Evolutionary conservation across 2,888 invertebrate genomes (phyloP).

Genomic region (Rhagophthalmus giganteus): DNA sequence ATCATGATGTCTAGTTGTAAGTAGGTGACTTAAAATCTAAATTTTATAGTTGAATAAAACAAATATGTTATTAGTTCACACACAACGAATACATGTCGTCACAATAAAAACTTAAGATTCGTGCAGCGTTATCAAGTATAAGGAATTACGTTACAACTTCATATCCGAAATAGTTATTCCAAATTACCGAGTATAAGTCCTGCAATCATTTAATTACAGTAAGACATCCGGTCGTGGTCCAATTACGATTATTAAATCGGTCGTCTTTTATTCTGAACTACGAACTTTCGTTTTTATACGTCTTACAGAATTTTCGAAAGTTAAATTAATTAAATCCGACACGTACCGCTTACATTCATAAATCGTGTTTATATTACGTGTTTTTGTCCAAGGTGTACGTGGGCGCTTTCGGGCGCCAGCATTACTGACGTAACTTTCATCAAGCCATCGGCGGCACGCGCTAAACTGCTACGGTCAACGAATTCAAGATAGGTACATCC

Average conservation of each 20-base stretch:
- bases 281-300: conserved; percentile 27
- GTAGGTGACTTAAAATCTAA: too few species aligned
- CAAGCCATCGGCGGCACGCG: conserved; percentile 44
- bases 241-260: conserved; percentile 34
- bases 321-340: conserved; percentile 34
- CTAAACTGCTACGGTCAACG: conserved; percentile 25
- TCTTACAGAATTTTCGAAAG: conserved; percentile 29
- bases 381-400: conserved; percentile 35
- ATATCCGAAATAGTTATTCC: conserved; percentile 1
- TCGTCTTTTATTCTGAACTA: conserved; percentile 21
- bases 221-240: conserved; percentile 39
- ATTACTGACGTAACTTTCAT: conserved; percentile 49
- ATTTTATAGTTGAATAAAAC: too few species aligned
- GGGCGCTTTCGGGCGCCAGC: conserved; percentile 47
- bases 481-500: conserved; percentile 8
- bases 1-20: too few species aligned
- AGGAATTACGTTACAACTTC: too few species aligned
- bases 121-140: background rate
- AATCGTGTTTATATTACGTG: conserved; percentile 38
- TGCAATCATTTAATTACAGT: conserved; percentile 39
- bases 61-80: too few species aligned
- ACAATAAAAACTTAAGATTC: too few species aligned
- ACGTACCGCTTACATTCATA: conserved; percentile 37
- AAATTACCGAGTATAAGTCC: conserved; percentile 20
- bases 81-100: too few species aligned